These are phyloP conservation scores for Aspidiotus destructor DNA, from an alignment of 2,888 invertebrate species.

Conservation along the genomic window DNA sequence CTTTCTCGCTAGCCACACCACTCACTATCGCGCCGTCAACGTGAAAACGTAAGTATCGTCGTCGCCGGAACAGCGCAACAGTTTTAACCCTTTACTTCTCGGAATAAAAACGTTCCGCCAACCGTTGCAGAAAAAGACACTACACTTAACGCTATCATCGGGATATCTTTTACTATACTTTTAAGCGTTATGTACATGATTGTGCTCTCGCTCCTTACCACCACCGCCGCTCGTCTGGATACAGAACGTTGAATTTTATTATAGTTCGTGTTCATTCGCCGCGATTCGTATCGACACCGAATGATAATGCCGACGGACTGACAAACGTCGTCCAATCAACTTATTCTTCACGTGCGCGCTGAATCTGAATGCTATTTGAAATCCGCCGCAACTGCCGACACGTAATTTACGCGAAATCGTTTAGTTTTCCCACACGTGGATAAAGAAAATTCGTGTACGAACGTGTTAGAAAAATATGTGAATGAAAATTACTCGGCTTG, in stretches of 20 bases:
- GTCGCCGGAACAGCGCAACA: neutral
- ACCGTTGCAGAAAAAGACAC: constrained; percentile 11
- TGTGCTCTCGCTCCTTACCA: neutral
- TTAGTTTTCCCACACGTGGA: no score
- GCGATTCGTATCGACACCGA: constrained; percentile 27
- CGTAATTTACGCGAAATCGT: no score
- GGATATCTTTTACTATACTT: constrained; percentile 28
- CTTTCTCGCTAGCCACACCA: neutral
- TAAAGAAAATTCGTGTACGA: no score
- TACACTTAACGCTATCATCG: constrained; percentile 20
- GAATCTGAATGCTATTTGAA: constrained; percentile 24
- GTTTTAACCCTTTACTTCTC: constrained; percentile 1
- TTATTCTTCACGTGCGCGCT: constrained; percentile 32
- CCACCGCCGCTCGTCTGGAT: neutral
- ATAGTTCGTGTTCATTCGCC: constrained; percentile 28
- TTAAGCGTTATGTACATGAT: no score
- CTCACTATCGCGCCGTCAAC: neutral
- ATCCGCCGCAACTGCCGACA: constrained; percentile 15
- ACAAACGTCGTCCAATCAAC: constrained; percentile 29
- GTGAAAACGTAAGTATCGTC: neutral
- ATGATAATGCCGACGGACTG: constrained; percentile 29
- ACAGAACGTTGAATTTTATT: constrained; percentile 1
- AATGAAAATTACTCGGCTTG: no score
- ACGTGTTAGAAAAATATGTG: no score
- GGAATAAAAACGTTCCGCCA: neutral